A percentile compares a stretch with the other conserved stretches of the same genome.
phyloP scores from a whole-genome alignment of 2,113 vertebrate species.

The Megaptera novaeangliae region DNA sequence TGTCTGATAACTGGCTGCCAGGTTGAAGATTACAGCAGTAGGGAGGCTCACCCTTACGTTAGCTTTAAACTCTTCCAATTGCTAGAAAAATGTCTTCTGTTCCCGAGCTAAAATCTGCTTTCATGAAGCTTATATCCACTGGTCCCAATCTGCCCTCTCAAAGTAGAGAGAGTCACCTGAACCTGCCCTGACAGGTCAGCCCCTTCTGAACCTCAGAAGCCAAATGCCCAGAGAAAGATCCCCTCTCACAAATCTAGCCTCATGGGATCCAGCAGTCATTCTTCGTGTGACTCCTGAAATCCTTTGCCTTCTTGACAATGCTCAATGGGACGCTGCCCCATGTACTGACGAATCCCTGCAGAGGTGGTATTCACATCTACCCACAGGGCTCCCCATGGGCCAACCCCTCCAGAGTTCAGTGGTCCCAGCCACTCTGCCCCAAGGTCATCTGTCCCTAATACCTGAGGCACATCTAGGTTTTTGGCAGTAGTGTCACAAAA shows the following conservation, averaged over 20 bases:
- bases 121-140: neutral
- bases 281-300: neutral
- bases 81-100: neutral
- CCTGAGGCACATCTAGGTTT: neutral
- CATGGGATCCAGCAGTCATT: neutral
- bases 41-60: neutral
- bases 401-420: neutral
- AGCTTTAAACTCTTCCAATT: neutral
- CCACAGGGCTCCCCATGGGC: neutral
- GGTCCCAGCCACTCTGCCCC: neutral
- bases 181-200: neutral
- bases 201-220: neutral
- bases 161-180: neutral
- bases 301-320: neutral
- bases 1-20: neutral
- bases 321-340: neutral
- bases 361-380: neutral
- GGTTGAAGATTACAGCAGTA: neutral
- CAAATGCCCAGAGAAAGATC: neutral
- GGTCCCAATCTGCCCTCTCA: neutral
- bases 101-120: neutral
- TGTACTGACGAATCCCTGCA: neutral
- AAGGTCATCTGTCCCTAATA: neutral
- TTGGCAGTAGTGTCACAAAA: neutral
- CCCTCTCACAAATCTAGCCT: neutral